Conservation (phyloP, 2,888 invertebrate species). For the Chouioia cunea region DNA sequence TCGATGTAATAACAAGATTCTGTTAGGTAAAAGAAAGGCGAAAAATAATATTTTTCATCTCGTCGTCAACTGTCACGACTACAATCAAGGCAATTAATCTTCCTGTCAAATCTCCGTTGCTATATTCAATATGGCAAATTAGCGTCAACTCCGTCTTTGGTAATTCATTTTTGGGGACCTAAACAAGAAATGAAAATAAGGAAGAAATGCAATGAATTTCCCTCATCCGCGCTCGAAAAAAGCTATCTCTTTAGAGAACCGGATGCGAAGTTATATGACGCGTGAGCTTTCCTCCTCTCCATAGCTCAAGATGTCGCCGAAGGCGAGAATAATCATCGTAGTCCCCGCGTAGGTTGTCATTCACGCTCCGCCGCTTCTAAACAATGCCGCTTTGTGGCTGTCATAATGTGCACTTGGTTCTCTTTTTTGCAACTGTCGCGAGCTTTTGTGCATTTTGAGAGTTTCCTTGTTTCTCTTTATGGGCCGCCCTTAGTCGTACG, state of each 20-base stretch:
- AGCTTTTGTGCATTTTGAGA: too few species aligned
- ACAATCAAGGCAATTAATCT: conserved; percentile 2
- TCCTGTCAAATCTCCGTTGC: background rate
- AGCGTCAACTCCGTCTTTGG: background rate
- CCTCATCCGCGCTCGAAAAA: too few species aligned
- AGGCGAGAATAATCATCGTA: conserved; percentile 20
- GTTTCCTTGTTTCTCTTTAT: too few species aligned
- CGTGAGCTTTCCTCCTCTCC: conserved; percentile 3
- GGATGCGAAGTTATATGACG: too few species aligned
- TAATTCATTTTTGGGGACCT: background rate
- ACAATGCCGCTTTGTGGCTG: too few species aligned
- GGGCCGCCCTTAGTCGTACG: too few species aligned
- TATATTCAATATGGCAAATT: conserved; percentile 19
- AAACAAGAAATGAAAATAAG: background rate
- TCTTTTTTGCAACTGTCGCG: too few species aligned
- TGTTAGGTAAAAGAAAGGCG: background rate
- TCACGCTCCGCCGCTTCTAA: conserved; percentile 22
- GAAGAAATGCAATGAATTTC: background rate
- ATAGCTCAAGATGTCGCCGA: conserved; percentile 23
- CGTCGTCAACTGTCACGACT: too few species aligned
- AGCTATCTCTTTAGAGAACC: too few species aligned
- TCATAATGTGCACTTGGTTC: too few species aligned
- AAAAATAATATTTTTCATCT: background rate
- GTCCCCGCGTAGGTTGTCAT: background rate
- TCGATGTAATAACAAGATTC: too few species aligned